Conservation (phyloP, 2,797 vertebrate genomes). For the Gallinago stenura region DNA sequence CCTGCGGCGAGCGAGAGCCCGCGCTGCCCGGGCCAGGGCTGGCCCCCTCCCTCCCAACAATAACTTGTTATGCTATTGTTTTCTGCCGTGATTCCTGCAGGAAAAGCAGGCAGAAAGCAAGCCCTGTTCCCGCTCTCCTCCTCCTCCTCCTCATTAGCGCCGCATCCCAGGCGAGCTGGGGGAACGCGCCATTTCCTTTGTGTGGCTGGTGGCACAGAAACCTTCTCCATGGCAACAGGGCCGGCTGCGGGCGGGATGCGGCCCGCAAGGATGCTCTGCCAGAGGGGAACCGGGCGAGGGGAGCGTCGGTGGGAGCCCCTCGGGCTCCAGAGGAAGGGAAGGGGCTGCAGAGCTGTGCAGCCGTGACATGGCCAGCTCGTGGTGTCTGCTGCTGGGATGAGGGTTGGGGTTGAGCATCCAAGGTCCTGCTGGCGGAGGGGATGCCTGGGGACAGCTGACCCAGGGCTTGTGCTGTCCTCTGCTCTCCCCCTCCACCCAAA, state of each 20-base stretch:
- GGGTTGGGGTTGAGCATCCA: rapidly evolving
- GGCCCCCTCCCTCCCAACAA: not conserved
- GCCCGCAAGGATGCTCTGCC: not conserved
- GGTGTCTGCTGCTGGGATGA: rapidly evolving
- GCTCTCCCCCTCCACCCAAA: not conserved
- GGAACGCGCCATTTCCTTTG: conserved; percentile 34
- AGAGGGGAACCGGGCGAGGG: rapidly evolving
- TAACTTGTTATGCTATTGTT: not conserved
- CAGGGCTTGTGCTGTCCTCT: not conserved
- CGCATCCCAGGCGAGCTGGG: conserved; percentile 49
- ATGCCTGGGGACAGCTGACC: not conserved
- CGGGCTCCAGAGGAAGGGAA: rapidly evolving
- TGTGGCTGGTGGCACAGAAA: conserved; percentile 12
- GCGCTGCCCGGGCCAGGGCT: not conserved
- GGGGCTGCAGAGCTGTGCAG: not conserved
- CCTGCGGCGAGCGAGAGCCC: not conserved
- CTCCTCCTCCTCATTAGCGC: not conserved
- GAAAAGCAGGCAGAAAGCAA: conserved; percentile 12
- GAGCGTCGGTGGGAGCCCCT: not conserved
- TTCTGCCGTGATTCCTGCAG: not conserved
- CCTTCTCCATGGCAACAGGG: conserved; percentile 73
- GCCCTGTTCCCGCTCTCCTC: not conserved
- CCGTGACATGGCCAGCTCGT: rapidly evolving
- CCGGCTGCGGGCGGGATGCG: not conserved
- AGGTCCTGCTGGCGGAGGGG: rapidly evolving